Conservation (phyloP, 2,888 invertebrate genomes). For the Coleophora deauratella region DNA sequence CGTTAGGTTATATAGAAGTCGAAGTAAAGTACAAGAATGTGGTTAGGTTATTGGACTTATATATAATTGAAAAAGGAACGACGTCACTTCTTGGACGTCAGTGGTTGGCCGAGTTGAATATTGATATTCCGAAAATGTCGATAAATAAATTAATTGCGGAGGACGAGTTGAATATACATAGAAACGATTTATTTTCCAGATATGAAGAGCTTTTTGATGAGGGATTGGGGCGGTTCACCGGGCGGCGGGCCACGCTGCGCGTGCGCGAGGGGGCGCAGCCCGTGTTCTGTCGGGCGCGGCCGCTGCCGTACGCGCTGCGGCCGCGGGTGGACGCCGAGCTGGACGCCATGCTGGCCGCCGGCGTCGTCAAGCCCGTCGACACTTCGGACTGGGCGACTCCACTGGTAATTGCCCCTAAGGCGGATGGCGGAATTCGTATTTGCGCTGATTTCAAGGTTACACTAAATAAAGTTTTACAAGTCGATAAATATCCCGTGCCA, state of each 20-base stretch:
- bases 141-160: not conserved
- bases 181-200: slow-evolving; percentile 1
- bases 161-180: not conserved
- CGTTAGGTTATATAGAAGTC: too few relatives aligned
- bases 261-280: slow-evolving; percentile 10
- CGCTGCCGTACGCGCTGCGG: too few relatives aligned
- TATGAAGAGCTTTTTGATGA: not conserved
- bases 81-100: too few relatives aligned
- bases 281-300: slow-evolving; percentile 1
- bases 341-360: too few relatives aligned
- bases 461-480: slow-evolving; percentile 17
- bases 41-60: too few relatives aligned
- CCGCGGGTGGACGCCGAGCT: too few relatives aligned
- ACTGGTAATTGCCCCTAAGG: too few relatives aligned
- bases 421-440: too few relatives aligned
- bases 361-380: slow-evolving; percentile 18
- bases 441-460: slow-evolving; percentile 23
- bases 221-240: not conserved
- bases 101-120: too few relatives aligned
- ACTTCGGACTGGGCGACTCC: slow-evolving; percentile 22
- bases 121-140: not conserved
- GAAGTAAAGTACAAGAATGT: too few relatives aligned
- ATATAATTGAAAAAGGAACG: too few relatives aligned
- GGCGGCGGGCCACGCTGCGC: too few relatives aligned
- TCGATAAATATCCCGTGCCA: slow-evolving; percentile 22